A percentile compares a stretch with the other conserved stretches of the same genome.
Conservation (phyloP, 2,113 vertebrate genomes). For the Malurus cyaneus region DNA sequence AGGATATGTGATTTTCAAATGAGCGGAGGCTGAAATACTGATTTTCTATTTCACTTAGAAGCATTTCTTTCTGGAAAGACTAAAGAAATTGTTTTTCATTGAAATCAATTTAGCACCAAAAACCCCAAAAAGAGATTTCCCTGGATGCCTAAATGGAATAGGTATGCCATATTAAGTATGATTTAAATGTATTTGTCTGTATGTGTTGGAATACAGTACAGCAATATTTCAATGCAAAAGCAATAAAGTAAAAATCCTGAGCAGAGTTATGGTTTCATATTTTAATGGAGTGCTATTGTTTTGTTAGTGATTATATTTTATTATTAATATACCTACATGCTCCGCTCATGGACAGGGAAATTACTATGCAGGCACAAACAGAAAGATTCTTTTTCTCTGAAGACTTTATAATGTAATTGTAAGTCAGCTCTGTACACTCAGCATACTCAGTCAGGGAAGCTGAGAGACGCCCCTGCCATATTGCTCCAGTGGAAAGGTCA, state of each 20-base stretch:
- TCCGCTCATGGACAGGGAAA: not conserved
- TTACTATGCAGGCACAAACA: not conserved
- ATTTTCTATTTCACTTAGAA: constrained; percentile 20
- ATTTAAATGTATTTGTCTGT: constrained; percentile 33
- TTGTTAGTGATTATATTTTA: constrained; percentile 9
- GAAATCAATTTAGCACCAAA: constrained; percentile 1
- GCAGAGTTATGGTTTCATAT: not conserved
- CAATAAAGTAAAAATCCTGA: not conserved
- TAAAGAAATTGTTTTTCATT: constrained; percentile 16
- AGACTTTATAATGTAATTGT: not conserved
- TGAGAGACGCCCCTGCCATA: not conserved
- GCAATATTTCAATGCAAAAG: not conserved
- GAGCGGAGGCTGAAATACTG: not conserved
- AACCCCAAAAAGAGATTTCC: constrained; percentile 23
- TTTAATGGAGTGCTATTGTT: not conserved
- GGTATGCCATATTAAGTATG: not conserved
- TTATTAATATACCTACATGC: not conserved
- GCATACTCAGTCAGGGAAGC: not conserved
- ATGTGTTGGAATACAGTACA: not conserved
- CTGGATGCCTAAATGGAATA: not conserved
- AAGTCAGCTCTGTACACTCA: not conserved
- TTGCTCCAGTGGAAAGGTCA: not conserved
- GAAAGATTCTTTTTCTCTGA: not conserved
- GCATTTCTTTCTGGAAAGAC: constrained; percentile 17
- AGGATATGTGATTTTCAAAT: constrained; percentile 34